Evolutionary conservation across 92 coral and sea anemone species (phyloP).

Genomic region (Zoanthus sansibaricus): DNA sequence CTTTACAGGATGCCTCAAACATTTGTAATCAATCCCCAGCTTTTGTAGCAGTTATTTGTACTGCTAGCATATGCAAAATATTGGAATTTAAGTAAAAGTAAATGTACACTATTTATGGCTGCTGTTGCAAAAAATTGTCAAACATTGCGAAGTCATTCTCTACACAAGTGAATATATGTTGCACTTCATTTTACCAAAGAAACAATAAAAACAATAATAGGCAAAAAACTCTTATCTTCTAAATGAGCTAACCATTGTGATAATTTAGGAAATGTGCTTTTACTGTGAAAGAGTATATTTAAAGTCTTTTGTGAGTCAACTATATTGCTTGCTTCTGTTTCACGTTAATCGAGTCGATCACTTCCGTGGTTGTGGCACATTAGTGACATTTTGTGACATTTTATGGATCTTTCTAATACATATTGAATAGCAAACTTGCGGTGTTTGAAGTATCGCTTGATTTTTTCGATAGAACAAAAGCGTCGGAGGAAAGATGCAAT

Average conservation of each 20-base stretch:
- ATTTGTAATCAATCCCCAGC: background rate
- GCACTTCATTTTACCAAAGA: constrained; percentile 11
- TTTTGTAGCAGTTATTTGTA: background rate
- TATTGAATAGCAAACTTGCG: background rate
- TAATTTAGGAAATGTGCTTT: constrained; percentile 21
- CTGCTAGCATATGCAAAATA: background rate
- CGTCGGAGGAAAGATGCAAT: background rate
- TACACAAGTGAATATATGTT: background rate
- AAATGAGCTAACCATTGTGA: constrained; percentile 4
- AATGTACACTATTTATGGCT: background rate
- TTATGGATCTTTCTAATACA: background rate
- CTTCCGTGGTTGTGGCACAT: constrained; percentile 43
- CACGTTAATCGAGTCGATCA: constrained; percentile 14
- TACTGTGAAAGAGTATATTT: background rate
- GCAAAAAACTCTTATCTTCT: background rate
- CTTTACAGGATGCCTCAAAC: background rate
- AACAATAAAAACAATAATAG: constrained; percentile 1
- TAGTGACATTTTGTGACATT: background rate
- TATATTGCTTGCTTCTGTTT: constrained; percentile 25
- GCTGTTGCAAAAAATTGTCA: background rate
- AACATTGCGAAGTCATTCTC: background rate
- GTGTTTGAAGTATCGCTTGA: background rate
- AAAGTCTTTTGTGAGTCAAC: constrained; percentile 5
- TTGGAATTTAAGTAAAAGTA: background rate
- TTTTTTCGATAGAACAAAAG: background rate